Conservation (phyloP, 2,888 invertebrate genomes). For the Nasonia oneida region DNA sequence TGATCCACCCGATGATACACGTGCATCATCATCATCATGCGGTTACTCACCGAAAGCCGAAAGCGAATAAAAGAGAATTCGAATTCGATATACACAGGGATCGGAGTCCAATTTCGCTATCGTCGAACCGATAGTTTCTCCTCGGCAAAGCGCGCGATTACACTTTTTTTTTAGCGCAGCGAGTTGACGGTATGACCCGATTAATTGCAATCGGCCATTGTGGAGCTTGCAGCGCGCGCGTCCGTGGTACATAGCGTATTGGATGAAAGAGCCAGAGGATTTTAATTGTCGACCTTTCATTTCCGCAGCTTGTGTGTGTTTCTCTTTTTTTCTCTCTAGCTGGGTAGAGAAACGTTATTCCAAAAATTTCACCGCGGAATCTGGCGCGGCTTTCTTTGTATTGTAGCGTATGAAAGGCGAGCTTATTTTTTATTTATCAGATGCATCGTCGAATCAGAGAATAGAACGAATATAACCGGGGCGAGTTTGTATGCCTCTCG, state of each 20-base stretch:
- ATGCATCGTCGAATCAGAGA: no score
- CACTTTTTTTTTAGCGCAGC: not conserved
- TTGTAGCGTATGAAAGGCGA: not conserved
- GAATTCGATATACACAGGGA: not conserved
- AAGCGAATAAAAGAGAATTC: not conserved
- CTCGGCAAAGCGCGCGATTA: not conserved
- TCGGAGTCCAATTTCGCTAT: not conserved
- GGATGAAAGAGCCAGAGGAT: not conserved
- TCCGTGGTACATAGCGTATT: not conserved
- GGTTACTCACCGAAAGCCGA: not conserved
- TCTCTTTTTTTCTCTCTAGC: not conserved
- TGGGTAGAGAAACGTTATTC: not conserved
- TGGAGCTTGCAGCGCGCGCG: not conserved
- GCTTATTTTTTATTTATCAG: no score
- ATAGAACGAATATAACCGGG: not conserved
- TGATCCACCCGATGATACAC: no score
- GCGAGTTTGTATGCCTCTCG: not conserved
- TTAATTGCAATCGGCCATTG: constrained; percentile 3
- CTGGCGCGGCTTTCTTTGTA: not conserved
- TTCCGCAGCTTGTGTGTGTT: not conserved
- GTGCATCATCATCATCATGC: no score
- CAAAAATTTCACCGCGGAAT: not conserved
- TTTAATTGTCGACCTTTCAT: constrained; percentile 13
- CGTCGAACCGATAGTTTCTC: not conserved
- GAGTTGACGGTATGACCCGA: not conserved